phyloP scores from a whole-genome alignment of 30 jellyfish, hydroid and myxozoan species.

The Morbakka virulenta region DNA sequence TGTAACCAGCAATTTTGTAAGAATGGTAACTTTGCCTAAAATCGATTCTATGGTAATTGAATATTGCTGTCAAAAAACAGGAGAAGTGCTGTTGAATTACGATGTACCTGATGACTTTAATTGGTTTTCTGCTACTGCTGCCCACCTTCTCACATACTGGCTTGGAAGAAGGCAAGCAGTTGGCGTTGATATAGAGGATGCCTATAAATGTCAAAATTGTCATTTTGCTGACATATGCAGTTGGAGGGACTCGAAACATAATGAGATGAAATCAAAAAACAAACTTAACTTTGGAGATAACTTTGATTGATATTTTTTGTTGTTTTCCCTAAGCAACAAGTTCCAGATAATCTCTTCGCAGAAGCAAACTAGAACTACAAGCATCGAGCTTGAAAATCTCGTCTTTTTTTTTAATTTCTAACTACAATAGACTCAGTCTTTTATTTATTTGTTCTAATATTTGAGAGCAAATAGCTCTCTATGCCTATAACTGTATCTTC shows the following conservation, averaged over 20 bases:
- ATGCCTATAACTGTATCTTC: no score
- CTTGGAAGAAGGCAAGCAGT: slow-evolving; percentile 25
- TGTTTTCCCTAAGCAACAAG: no score
- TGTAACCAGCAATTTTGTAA: neutral
- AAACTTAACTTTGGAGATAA: slow-evolving; percentile 20
- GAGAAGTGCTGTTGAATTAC: neutral
- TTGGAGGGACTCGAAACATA: slow-evolving; percentile 28
- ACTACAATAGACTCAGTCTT: no score
- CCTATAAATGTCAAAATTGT: slow-evolving; percentile 55
- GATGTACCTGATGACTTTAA: slow-evolving; percentile 11
- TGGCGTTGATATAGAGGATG: slow-evolving; percentile 72
- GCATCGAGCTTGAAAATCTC: no score
- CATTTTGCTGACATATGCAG: slow-evolving; percentile 46
- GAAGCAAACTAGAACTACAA: no score
- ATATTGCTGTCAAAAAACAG: slow-evolving; percentile 32
- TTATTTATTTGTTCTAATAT: no score
- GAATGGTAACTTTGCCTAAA: slow-evolving; percentile 1
- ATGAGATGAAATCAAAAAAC: slow-evolving; percentile 14
- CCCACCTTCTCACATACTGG: slow-evolving; percentile 1
- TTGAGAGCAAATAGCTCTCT: no score
- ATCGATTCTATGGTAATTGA: slow-evolving; percentile 29
- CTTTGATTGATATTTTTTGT: no score
- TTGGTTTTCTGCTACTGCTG: neutral
- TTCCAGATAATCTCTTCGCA: no score
- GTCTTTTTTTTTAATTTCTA: no score